Evolutionary conservation across 2,888 invertebrate genomes (phyloP).

Genomic region (Leucoptera coffeella): DNA sequence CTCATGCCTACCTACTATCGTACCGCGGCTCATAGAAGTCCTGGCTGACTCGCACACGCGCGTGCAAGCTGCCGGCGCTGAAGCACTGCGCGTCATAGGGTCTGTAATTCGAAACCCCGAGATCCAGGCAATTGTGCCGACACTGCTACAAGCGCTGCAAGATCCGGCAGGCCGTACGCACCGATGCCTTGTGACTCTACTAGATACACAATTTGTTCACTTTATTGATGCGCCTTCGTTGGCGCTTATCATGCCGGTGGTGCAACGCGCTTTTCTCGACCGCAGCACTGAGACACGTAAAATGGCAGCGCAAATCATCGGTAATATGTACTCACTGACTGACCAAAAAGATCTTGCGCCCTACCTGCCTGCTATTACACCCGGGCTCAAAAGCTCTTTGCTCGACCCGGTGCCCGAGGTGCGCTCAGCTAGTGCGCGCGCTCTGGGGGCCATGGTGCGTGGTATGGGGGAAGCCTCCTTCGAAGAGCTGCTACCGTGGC

Average conservation of each 20-base stretch:
- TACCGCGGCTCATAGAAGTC: slow-evolving; percentile 94
- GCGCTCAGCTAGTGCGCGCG: slow-evolving; percentile 90
- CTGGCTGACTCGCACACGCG: slow-evolving; percentile 96
- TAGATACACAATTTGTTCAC: slow-evolving; percentile 97
- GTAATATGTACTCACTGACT: slow-evolving; percentile 98
- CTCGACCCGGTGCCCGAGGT: slow-evolving; percentile 97
- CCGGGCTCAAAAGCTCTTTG: slow-evolving; percentile 90
- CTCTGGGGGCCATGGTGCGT: slow-evolving; percentile 94
- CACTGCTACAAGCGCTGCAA: slow-evolving; percentile 83
- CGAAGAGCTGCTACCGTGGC: slow-evolving; percentile 94
- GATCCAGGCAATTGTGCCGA: slow-evolving; percentile 88
- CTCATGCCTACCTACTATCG: slow-evolving; percentile 95
- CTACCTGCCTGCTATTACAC: slow-evolving; percentile 92
- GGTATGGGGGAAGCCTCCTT: slow-evolving; percentile 96
- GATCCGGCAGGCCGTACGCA: slow-evolving; percentile 96
- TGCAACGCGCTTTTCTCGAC: slow-evolving; percentile 95
- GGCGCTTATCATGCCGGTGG: slow-evolving; percentile 98
- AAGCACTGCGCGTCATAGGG: slow-evolving; percentile 92
- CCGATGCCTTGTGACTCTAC: slow-evolving; percentile 82
- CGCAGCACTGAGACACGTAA: slow-evolving; percentile 96
- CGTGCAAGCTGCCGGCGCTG: slow-evolving; percentile 94
- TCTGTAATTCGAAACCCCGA: slow-evolving; percentile 98
- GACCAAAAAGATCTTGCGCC: slow-evolving; percentile 98
- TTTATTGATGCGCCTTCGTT: slow-evolving; percentile 98
- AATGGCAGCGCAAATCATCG: slow-evolving; percentile 99